Evolutionary conservation across 2,113 vertebrate genomes (phyloP), one percentile per base, ranked within the genome.

Genomic region (Archilochus colubris): DNA sequence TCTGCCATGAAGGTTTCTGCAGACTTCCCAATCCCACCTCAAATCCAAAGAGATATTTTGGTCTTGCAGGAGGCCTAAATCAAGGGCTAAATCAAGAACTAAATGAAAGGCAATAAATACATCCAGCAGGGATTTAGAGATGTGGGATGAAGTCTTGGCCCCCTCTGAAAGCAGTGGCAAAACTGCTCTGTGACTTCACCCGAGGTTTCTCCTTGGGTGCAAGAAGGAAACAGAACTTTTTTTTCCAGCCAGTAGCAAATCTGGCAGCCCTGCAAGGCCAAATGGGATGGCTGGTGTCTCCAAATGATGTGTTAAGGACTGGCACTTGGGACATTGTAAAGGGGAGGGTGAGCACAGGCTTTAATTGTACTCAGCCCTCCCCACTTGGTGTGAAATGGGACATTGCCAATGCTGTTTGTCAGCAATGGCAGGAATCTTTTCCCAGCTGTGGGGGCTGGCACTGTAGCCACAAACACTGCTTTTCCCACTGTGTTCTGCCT

Each of bases 351-450:
- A 86, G 22, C 5, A 3, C 50, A 48, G 73, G 38, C 44, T 95
- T 91, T 73, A 79, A 78, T 38, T 87, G n/a, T 61, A 24, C 86
- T 79, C 64, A 87, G 50, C 54, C 69, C 67, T 92, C 83, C 62
- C 54, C 54, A 18, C 55, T 33, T 51, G 24, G 31, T 69, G 62
- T 80, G 91, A 92, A 94, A 94, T 87, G 81, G 82, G 44, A 80
- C 85, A 84, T 87, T 93, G 43, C 70, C 87, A 79, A 92, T 51
- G 66, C 55, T 89, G 28, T 86, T 93, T 7, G 28, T 84, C 80
- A 84, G 74, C 66, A 58, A 31, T 75, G 80, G 76, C 82, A 88
- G 91, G 61, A 94, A 66, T 78, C 59, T 80, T 94, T 76, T 54
- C 63, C 83, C 55, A 64, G 75, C 74, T 76, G 69, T 20, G 63